Evolutionary conservation across 2,797 vertebrate genomes (phyloP).

Genomic region (Phoeniculus purpureus): DNA sequence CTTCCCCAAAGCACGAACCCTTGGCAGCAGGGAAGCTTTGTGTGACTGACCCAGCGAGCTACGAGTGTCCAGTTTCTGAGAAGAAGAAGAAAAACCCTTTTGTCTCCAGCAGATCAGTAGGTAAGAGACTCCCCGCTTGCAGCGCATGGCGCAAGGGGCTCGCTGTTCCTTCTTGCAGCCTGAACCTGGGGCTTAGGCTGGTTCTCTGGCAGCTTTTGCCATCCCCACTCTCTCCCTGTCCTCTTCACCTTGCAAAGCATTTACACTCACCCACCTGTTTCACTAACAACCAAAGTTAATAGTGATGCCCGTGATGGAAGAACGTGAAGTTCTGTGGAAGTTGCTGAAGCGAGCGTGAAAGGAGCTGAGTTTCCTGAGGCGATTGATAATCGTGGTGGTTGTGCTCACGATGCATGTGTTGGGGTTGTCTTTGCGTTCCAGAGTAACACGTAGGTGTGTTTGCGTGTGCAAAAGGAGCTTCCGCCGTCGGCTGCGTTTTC

Average conservation of each 20-base stretch:
- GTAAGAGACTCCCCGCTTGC: conserved; percentile 29
- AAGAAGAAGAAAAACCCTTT: conserved; percentile 55
- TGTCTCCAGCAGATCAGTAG: conserved; percentile 59
- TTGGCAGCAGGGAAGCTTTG: conserved; percentile 65
- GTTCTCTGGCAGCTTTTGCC: not conserved
- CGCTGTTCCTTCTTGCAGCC: not conserved
- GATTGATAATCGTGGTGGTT: not conserved
- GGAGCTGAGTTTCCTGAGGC: not conserved
- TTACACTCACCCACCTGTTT: rapidly evolving
- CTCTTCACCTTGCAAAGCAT: not conserved
- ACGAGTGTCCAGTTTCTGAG: conserved; percentile 58
- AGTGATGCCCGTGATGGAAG: not conserved
- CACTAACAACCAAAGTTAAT: not conserved
- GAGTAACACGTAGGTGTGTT: not conserved
- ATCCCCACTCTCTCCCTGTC: not conserved
- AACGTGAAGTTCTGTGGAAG: not conserved
- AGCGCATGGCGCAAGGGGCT: not conserved
- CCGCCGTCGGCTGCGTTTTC: not conserved
- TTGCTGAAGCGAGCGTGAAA: not conserved
- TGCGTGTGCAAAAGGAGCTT: not conserved
- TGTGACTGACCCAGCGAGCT: conserved; percentile 51
- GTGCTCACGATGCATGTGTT: conserved; percentile 8
- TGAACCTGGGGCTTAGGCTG: not conserved
- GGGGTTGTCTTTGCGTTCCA: not conserved
- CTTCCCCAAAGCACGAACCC: not conserved